A percentile compares a stretch with the other conserved stretches of the same genome.
Conservation (phyloP, 2,113 vertebrate genomes). For the Tautogolabrus adspersus region DNA sequence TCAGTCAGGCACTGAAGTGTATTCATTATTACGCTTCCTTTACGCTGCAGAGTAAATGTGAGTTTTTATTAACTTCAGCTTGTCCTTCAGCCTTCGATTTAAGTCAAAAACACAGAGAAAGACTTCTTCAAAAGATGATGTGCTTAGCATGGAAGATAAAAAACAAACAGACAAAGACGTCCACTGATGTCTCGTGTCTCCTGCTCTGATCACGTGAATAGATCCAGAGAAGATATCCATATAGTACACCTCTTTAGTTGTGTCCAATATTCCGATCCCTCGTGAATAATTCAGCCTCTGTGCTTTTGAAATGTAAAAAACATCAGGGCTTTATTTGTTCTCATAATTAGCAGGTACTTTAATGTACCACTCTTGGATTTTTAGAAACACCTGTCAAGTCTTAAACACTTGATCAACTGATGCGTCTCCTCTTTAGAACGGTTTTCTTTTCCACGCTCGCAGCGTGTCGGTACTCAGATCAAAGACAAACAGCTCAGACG, state of each 20-base stretch:
- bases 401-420: constrained; percentile 5
- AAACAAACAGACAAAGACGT: not conserved
- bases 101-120: constrained; percentile 32
- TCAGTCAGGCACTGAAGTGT: not conserved
- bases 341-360: constrained; percentile 43
- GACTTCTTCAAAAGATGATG: constrained; percentile 14
- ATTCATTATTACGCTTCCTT: not conserved
- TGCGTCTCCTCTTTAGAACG: constrained; percentile 22
- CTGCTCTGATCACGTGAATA: constrained; percentile 35
- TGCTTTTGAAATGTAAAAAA: constrained; percentile 47
- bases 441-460: constrained; percentile 1
- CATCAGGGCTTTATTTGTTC: constrained; percentile 50
- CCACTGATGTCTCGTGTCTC: constrained; percentile 44
- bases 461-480: constrained; percentile 24
- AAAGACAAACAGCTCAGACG: constrained; percentile 11
- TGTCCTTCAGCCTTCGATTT: constrained; percentile 12
- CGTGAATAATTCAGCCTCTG: constrained; percentile 39
- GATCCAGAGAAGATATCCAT: constrained; percentile 51
- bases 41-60: not conserved
- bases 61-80: not conserved
- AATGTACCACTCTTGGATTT: constrained; percentile 18
- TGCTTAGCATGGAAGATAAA: constrained; percentile 37
- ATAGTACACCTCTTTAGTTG: constrained; percentile 47
- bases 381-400: constrained; percentile 39
- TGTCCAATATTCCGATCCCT: constrained; percentile 41